phyloP scores from a whole-genome alignment of 2,113 vertebrate species.

The Hassar affinis region DNA sequence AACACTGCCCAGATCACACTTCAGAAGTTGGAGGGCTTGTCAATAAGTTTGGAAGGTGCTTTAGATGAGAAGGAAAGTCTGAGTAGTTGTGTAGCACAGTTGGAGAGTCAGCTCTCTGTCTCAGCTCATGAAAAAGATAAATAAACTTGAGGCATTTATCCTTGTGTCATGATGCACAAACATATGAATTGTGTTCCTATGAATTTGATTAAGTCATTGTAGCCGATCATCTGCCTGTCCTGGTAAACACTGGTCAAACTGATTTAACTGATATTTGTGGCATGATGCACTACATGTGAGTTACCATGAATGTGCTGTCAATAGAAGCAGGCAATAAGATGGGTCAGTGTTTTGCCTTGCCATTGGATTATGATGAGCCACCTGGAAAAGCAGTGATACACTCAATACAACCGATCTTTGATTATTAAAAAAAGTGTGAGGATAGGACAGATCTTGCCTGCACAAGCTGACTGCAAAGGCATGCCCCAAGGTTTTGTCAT shows the following conservation, averaged over 20 bases:
- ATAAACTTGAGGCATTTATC: neutral
- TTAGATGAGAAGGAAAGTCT: conserved; percentile 63
- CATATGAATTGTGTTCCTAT: neutral
- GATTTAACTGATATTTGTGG: neutral
- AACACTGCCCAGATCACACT: conserved; percentile 27
- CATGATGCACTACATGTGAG: neutral
- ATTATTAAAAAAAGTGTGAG: neutral
- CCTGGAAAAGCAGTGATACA: neutral
- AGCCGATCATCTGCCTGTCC: neutral
- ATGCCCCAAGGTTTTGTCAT: neutral
- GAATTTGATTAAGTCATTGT: neutral
- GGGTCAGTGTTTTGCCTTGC: neutral
- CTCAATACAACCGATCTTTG: neutral
- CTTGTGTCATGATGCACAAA: neutral
- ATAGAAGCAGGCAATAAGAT: neutral
- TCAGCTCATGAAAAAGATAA: conserved; percentile 67
- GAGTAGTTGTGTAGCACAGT: conserved; percentile 55
- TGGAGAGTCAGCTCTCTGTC: conserved; percentile 70
- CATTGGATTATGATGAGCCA: neutral
- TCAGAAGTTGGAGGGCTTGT: conserved; percentile 70
- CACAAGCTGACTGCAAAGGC: neutral
- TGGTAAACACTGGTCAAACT: neutral
- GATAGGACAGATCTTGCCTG: neutral
- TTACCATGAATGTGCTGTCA: neutral
- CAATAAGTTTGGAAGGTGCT: conserved; percentile 61